Base-by-base conservation (phyloP, 1,140 invertebrate genomes). In the Acromyrmex echinatior region DNA sequence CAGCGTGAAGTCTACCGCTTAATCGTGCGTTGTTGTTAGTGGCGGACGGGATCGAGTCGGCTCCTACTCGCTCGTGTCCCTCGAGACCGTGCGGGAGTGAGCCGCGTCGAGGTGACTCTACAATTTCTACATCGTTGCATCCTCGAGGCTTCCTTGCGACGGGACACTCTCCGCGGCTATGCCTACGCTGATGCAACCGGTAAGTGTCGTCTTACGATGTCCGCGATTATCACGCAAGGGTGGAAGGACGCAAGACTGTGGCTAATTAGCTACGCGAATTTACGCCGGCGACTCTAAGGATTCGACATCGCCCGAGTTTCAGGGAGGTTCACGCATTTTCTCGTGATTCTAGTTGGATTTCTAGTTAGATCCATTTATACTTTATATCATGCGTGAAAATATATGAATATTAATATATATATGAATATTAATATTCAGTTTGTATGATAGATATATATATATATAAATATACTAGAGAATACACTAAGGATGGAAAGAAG, bases 111-210 rank as follows among this genome's bases (percentile, higher is more conserved):
- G 70, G 56, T 35, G 79, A 82, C 16, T 21, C 9, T 18, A 35
- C 31, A 35, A 68, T 73, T 10, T 35, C 14, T 60, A 31, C 53
- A 65, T 62, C 39, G 18, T 39, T 2, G 2, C 39, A n/a, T 49
- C 49, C 25, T n/a, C 25, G 12, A 21, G 35, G 39, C 7, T 58
- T 51, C 39, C 12, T 49, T 25, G 70, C 39, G 6, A 73, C 80
- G 28, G 56, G 25, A 73, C 56, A 16, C 18, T 51, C n/a, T 53
- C 25, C 85, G 12, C 49, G 73, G 68, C 88, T 35, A 94, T 94
- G 93, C 86, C 91, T 35, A 91, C 88, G 9, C 74, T 92, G 49
- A 86, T 91, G 86, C 92, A 93, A 92, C 89, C 93, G 92, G 93
- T 94, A 90, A 93, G 85, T 90, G 9, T 65, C 25, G 5, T 35